Evolutionary conservation across 2,113 vertebrate genomes (phyloP).

Genomic region (Ifrita kowaldi): DNA sequence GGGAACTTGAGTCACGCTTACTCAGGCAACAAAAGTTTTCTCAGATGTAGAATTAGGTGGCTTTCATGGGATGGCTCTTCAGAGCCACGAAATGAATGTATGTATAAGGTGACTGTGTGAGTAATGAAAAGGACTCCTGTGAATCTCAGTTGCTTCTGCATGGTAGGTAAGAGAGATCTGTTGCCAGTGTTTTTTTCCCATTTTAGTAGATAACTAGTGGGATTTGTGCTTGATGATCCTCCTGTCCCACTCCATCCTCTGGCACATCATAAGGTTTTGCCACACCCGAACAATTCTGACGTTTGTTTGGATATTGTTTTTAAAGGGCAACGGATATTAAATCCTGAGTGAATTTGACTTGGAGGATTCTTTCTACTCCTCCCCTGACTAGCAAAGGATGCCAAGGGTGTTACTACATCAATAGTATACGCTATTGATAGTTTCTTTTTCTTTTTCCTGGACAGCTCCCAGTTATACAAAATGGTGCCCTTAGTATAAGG

Average conservation of each 20-base stretch:
- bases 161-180: background rate
- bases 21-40: background rate
- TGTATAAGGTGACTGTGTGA: background rate
- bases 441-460: background rate
- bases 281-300: background rate
- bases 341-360: background rate
- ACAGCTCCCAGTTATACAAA: background rate
- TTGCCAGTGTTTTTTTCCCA: fast-evolving
- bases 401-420: background rate
- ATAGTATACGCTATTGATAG: background rate
- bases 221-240: background rate
- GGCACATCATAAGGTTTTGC: background rate
- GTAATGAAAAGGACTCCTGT: background rate
- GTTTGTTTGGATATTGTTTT: background rate
- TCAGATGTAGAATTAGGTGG: background rate
- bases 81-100: background rate
- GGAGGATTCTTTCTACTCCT: background rate
- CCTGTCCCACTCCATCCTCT: background rate
- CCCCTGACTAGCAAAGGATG: background rate
- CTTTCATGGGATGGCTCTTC: background rate
- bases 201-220: background rate
- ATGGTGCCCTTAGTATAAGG: background rate
- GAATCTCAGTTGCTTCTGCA: background rate
- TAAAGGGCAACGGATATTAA: background rate
- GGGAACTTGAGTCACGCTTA: background rate